These are phyloP conservation scores for Dreissena polymorpha DNA, from an alignment of 1,140 invertebrate species.

Conservation along the genomic window DNA sequence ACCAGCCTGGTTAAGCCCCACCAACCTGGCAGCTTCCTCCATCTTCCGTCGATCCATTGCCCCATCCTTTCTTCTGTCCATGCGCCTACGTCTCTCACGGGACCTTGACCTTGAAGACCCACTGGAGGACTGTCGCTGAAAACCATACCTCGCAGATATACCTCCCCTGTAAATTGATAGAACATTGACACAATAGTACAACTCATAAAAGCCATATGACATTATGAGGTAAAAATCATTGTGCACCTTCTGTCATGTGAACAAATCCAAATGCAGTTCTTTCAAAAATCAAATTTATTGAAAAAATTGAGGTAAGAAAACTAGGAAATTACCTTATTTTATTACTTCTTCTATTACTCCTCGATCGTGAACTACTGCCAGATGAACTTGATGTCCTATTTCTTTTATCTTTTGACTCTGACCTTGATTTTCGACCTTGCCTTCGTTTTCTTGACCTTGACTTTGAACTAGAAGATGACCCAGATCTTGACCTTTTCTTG, in stretches of 20 bases:
- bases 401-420: conserved; percentile 32
- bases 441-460: conserved; percentile 28
- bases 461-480: conserved; percentile 28
- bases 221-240: too few relatives aligned
- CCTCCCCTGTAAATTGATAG: neutral
- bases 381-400: conserved; percentile 45
- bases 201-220: too few relatives aligned
- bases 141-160: conserved; percentile 33
- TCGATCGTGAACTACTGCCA: conserved; percentile 48
- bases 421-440: conserved; percentile 46
- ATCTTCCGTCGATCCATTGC: conserved; percentile 40
- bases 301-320: too few relatives aligned
- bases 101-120: conserved; percentile 42
- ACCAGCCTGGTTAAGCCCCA: neutral
- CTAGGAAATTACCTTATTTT: too few relatives aligned
- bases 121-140: conserved; percentile 30
- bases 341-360: conserved; percentile 1
- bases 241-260: too few relatives aligned
- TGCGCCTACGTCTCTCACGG: conserved; percentile 20
- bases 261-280: too few relatives aligned
- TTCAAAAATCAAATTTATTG: too few relatives aligned
- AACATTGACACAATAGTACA: too few relatives aligned
- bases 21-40: conserved; percentile 34
- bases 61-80: conserved; percentile 25
- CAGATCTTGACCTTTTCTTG: conserved; percentile 17